Percentiles rank a stretch among this genome's conserved stretches.
Conservation (phyloP, 2,113 vertebrate species). For the Gyps fulvus region DNA sequence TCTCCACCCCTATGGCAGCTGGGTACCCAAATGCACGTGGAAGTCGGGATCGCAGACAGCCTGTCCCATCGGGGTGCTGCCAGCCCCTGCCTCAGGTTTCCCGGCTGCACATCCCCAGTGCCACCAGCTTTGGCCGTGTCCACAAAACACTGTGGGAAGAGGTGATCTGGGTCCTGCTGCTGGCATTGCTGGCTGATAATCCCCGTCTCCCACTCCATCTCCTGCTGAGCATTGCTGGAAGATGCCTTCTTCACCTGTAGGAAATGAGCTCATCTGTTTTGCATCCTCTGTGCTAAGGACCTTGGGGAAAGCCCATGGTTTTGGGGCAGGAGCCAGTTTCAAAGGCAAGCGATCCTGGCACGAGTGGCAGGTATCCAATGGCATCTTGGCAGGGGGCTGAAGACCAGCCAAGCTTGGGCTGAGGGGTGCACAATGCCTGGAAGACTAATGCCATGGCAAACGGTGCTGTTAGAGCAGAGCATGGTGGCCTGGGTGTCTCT, state of each 20-base stretch:
- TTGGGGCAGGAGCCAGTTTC: not conserved
- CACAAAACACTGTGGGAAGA: not conserved
- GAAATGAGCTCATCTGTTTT: not conserved
- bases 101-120: not conserved
- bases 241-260: not conserved
- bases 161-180: not conserved
- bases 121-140: not conserved
- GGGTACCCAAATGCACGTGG: not conserved
- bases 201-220: not conserved
- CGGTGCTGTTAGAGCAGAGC: not conserved
- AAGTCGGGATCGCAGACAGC: not conserved
- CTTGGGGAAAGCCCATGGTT: not conserved
- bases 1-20: not conserved
- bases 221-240: not conserved
- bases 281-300: not conserved
- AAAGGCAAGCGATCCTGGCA: not conserved
- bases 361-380: not conserved
- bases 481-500: not conserved
- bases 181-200: not conserved
- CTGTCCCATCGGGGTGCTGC: accelerated
- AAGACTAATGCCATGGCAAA: not conserved
- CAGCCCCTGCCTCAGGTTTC: not conserved
- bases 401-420: not conserved
- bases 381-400: not conserved
- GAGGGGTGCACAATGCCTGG: not conserved